A percentile compares a stretch with the other conserved stretches of the same genome.
phyloP scores from a whole-genome alignment of 2,797 vertebrate genomes.

The Rhynchotus rufescens region DNA sequence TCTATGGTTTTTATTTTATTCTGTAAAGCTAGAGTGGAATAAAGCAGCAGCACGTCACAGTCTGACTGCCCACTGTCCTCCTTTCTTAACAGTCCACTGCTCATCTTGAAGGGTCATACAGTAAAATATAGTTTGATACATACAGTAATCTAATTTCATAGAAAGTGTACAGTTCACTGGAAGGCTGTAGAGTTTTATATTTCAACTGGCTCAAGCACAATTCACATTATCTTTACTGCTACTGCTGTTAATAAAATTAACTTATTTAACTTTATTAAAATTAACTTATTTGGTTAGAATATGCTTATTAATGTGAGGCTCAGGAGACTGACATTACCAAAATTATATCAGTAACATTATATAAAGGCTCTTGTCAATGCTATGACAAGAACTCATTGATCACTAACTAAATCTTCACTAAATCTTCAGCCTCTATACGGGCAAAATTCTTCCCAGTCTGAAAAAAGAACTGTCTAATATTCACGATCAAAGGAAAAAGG shows the following conservation, averaged over 20 bases:
- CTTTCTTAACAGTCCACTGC: neutral
- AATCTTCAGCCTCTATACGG: neutral
- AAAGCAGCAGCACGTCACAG: neutral
- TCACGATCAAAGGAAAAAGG: neutral
- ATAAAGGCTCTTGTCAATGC: neutral
- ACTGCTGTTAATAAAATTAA: neutral
- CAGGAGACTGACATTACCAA: neutral
- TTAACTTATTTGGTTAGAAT: neutral
- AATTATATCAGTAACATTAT: neutral
- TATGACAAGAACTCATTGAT: neutral
- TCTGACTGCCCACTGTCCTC: neutral
- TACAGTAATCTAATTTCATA: neutral
- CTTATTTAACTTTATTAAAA: neutral
- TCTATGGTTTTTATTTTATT: neutral
- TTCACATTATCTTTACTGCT: neutral
- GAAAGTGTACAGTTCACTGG: neutral
- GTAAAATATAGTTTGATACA: neutral
- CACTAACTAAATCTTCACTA: neutral
- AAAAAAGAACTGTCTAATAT: neutral
- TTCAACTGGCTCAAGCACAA: neutral
- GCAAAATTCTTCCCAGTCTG: neutral
- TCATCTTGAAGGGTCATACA: neutral
- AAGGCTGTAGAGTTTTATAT: neutral
- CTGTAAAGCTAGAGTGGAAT: neutral
- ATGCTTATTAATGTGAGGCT: neutral